Percentiles rank a stretch among this genome's conserved stretches.
Evolutionary conservation across 2,797 vertebrate species (phyloP).

Genomic region (Gallinago stenura): DNA sequence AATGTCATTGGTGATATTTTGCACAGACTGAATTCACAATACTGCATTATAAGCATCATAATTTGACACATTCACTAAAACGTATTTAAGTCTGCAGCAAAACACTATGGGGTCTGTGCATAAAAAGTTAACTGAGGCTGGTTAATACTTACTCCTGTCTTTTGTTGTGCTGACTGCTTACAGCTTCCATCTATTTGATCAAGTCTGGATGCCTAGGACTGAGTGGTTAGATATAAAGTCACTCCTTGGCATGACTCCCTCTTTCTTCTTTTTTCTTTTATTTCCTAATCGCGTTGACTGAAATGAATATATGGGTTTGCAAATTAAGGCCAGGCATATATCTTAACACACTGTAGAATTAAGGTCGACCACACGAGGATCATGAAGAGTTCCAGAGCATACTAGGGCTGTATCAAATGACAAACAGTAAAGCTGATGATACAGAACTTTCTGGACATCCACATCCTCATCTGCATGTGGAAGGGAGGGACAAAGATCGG

Average conservation of each 20-base stretch:
- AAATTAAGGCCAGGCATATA: background rate
- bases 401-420: background rate
- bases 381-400: background rate
- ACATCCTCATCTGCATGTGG: background rate
- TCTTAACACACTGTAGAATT: background rate
- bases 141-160: background rate
- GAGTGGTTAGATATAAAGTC: background rate
- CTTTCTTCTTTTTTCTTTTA: background rate
- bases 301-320: background rate
- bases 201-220: background rate
- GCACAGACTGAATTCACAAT: background rate
- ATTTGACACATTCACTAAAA: background rate
- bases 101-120: background rate
- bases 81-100: background rate
- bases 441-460: background rate
- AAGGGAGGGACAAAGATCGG: background rate
- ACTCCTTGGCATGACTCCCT: background rate
- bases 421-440: background rate
- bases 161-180: background rate
- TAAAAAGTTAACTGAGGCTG: background rate
- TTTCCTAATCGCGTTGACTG: background rate
- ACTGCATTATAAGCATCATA: background rate
- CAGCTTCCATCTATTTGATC: background rate
- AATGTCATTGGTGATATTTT: conserved; percentile 40
- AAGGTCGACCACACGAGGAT: fast-evolving